Evolutionary conservation across 2,888 invertebrate genomes (phyloP), one percentile per base, ranked within the genome.

Genomic region (Cecidostiba fungosa): DNA sequence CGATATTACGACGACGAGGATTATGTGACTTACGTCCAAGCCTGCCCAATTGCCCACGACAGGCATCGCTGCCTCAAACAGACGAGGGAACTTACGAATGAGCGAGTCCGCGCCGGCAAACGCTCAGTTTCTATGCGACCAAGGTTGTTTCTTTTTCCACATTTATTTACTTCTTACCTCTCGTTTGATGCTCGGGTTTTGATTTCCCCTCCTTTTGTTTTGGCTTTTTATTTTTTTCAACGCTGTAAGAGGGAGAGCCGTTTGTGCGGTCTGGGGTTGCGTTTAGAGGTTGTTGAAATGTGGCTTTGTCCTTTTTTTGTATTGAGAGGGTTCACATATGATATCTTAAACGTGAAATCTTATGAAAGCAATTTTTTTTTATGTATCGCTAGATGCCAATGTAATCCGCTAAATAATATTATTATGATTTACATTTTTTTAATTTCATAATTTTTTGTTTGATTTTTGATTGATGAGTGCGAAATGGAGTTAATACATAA

Each of bases 51-150:
- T 89, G 89, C 91, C 88, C 90, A 90, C 87, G 91, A 92, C 88
- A 90, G 87, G 89, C 92, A 92, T 89, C 91, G 92, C 87, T 89
- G 89, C 91, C 90, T 92, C 87, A 89, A 84, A 88, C 91, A 92
- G 89, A 90, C 90, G 85, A 91, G 91, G 92, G 91, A 91, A 91
- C 90, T 91, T 91, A 91, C 88, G 86, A 88, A 87, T 89, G 87
- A 90, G 87, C 87, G 90, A 91, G 81, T n/a, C 43, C 23, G 39
- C 59, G 54, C 66, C 89, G 87, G 39, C 74, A 81, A 74, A 47
- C 86, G 73, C 66, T 87, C 86, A 59, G 23, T 76, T 70, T 81
- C 85, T 78, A 26, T 84, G 77, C 82, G 87, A 85, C 87, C 89
- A 89, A 89, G 85, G 89, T 89, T 70, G 36, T 70, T 77, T 69